Percentiles rank a stretch among this genome's conserved stretches.
These are phyloP conservation scores for Quiscalus mexicanus DNA, from an alignment of 2,113 vertebrate genomes.

Conservation along the genomic window DNA sequence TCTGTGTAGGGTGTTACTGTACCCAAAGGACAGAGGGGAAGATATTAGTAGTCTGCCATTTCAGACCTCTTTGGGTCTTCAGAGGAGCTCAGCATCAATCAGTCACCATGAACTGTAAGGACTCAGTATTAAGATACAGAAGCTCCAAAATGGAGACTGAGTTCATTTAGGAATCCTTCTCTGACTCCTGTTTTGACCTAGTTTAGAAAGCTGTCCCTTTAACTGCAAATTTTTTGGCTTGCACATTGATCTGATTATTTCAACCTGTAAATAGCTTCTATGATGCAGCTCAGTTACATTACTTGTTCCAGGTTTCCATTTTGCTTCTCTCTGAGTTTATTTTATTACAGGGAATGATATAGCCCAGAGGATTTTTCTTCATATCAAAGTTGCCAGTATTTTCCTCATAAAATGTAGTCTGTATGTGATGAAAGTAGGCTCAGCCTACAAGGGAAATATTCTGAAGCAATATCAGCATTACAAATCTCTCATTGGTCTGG, in stretches of 20 bases:
- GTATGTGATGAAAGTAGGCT: constrained; percentile 13
- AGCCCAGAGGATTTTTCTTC: constrained; percentile 47
- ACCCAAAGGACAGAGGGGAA: not conserved
- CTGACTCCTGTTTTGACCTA: not conserved
- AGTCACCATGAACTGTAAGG: not conserved
- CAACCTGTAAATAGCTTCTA: constrained; percentile 47
- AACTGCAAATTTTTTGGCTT: not conserved
- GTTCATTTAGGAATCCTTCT: not conserved
- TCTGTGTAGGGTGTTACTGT: not conserved
- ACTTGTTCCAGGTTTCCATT: constrained; percentile 32
- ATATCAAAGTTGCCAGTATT: constrained; percentile 33
- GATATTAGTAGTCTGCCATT: not conserved
- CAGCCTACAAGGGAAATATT: not conserved
- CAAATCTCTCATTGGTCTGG: not conserved
- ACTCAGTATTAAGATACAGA: fast-evolving
- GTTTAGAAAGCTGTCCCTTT: not conserved
- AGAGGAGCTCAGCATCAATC: not conserved
- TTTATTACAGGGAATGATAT: constrained; percentile 53
- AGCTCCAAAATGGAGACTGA: not conserved
- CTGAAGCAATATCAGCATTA: not conserved
- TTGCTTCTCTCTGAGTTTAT: constrained; percentile 52
- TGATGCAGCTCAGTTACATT: not conserved
- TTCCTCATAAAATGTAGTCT: constrained; percentile 12
- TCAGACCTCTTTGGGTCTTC: not conserved
- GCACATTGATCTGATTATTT: constrained; percentile 45